Evolutionary conservation across 1,140 invertebrate species (phyloP).

Genomic region (Teleogryllus occipitalis): DNA sequence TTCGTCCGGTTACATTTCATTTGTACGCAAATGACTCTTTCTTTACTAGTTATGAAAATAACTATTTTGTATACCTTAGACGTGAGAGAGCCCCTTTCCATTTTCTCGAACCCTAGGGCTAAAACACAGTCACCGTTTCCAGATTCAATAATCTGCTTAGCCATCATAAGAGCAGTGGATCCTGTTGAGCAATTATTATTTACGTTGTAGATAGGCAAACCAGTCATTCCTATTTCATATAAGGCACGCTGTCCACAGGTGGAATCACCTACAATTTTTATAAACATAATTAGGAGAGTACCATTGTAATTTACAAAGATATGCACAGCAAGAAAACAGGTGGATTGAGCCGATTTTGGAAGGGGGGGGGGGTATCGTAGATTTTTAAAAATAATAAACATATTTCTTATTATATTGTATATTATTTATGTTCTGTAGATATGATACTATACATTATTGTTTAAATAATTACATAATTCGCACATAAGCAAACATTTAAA

Average conservation of each 20-base stretch:
- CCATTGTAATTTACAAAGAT: neutral
- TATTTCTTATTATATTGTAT: no score
- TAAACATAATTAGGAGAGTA: neutral
- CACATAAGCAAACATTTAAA: no score
- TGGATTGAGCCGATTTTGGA: no score
- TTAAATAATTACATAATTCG: no score
- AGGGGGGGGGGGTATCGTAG: no score
- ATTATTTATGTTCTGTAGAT: no score
- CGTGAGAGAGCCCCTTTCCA: slow-evolving; percentile 84
- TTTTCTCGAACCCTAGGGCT: slow-evolving; percentile 96
- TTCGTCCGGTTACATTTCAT: no score
- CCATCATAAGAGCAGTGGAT: slow-evolving; percentile 81
- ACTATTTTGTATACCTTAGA: slow-evolving; percentile 44
- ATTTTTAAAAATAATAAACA: no score
- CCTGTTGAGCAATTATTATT: slow-evolving; percentile 98
- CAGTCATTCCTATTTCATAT: slow-evolving; percentile 92
- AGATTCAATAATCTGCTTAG: slow-evolving; percentile 82
- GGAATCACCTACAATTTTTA: slow-evolving; percentile 64
- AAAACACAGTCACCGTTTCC: slow-evolving; percentile 79
- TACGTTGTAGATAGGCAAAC: slow-evolving; percentile 96
- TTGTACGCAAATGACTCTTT: no score
- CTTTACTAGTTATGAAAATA: no score
- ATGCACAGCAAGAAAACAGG: slow-evolving; percentile 11
- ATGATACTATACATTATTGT: no score
- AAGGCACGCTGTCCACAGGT: slow-evolving; percentile 90